phyloP scores from a whole-genome alignment of 2,888 invertebrate species.

The Pseudococcus longispinus region DNA sequence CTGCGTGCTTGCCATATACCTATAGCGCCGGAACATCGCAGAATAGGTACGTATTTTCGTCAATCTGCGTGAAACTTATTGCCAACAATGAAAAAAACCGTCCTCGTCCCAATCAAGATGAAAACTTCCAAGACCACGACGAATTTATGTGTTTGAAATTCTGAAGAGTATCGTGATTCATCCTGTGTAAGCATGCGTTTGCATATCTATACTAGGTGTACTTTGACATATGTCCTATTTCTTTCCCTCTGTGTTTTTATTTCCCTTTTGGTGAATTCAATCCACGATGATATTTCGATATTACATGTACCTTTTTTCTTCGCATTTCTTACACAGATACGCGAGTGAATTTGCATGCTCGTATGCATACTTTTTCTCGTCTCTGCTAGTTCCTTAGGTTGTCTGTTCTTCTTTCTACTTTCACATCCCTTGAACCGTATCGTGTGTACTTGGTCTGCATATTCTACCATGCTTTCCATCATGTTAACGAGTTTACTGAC shows the following conservation, averaged over 20 bases:
- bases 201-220: not conserved
- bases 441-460: not conserved
- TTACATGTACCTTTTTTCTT: not conserved
- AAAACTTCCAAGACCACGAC: not conserved
- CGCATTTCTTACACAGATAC: not conserved
- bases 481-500: not conserved
- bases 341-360: not conserved
- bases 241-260: not conserved
- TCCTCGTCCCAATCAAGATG: not conserved
- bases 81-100: not conserved
- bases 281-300: not conserved
- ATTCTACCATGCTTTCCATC: not conserved
- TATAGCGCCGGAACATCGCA: not conserved
- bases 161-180: not conserved
- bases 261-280: not conserved
- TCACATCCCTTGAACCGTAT: not conserved
- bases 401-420: not conserved
- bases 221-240: not conserved
- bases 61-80: not conserved
- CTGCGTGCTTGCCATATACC: not conserved
- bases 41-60: not conserved
- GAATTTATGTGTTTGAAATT: not conserved
- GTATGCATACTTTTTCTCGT: not conserved
- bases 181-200: not conserved
- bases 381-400: not conserved